Percentiles rank a stretch among this genome's conserved stretches.
phyloP scores from a whole-genome alignment of 2,888 invertebrate genomes.

The Neoitamus cyanurus region DNA sequence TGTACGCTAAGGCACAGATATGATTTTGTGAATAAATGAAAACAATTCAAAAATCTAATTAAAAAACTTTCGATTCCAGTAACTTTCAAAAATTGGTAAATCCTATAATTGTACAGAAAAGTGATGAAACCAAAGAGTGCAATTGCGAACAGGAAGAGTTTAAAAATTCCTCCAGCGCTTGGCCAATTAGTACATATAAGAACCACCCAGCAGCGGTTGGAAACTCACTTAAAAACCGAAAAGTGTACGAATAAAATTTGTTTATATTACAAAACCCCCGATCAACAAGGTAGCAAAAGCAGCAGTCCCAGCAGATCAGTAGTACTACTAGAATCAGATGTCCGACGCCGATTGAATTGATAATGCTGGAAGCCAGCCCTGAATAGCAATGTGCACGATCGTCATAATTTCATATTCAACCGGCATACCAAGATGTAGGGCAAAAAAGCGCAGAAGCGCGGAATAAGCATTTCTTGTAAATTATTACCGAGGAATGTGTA shows the following conservation, averaged over 20 bases:
- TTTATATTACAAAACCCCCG: slow-evolving; percentile 8
- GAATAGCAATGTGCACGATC: slow-evolving; percentile 16
- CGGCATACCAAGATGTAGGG: slow-evolving; percentile 15
- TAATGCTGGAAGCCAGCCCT: background rate
- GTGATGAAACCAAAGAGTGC: background rate
- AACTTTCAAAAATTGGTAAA: too few species aligned
- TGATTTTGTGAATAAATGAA: too few species aligned
- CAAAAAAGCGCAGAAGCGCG: slow-evolving; percentile 30
- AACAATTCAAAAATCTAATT: too few species aligned
- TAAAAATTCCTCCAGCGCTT: background rate
- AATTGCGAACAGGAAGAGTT: slow-evolving; percentile 34
- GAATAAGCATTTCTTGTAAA: slow-evolving; percentile 31
- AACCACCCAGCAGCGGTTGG: slow-evolving; percentile 6
- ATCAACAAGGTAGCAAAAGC: background rate
- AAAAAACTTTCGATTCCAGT: too few species aligned
- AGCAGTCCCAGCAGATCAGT: background rate
- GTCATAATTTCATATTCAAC: slow-evolving; percentile 35
- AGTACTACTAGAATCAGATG: background rate
- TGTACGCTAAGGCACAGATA: too few species aligned
- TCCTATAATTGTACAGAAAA: too few species aligned
- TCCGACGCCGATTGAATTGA: background rate
- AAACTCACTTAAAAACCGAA: slow-evolving; percentile 25
- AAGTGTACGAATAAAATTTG: slow-evolving; percentile 36
- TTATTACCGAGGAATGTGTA: background rate
- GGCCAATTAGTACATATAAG: slow-evolving; percentile 25